Percentiles rank a stretch among this genome's conserved stretches.
Evolutionary conservation across 2,113 vertebrate species (phyloP).

Genomic region (Bubo scandiacus): DNA sequence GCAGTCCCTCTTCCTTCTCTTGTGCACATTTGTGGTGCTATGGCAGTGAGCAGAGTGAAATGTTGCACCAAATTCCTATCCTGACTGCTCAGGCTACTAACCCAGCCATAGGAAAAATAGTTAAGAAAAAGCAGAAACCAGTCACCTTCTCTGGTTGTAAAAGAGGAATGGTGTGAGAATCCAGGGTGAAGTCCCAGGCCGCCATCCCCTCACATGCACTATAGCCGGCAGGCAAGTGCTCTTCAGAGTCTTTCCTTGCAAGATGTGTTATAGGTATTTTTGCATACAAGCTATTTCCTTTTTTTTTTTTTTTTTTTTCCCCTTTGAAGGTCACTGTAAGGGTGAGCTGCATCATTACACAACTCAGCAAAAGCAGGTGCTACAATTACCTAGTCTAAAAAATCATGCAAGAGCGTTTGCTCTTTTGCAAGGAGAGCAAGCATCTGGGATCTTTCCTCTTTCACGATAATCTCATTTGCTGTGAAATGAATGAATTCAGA

Average conservation of each 20-base stretch:
- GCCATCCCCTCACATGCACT: neutral
- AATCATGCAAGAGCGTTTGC: neutral
- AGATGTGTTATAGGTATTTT: conserved; percentile 19
- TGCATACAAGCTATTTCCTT: conserved; percentile 35
- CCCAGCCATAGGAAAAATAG: conserved; percentile 37
- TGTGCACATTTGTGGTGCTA: neutral
- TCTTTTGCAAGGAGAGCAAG: neutral
- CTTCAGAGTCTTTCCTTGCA: neutral
- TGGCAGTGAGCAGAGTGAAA: neutral
- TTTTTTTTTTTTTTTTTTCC: neutral
- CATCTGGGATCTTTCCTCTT: neutral
- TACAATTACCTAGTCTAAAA: neutral
- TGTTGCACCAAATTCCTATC: neutral
- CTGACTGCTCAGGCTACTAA: neutral
- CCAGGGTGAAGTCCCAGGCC: neutral
- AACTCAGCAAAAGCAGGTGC: conserved; percentile 29
- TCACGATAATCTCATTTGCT: neutral
- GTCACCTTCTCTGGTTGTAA: conserved; percentile 55
- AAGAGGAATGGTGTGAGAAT: conserved; percentile 65
- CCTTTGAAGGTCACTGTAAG: neutral
- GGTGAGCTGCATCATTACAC: conserved; percentile 3
- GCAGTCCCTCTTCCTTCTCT: neutral
- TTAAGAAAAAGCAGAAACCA: conserved; percentile 60
- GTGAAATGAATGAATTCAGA: neutral
- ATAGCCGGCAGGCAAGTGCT: neutral